phyloP scores from a whole-genome alignment of 2,113 vertebrate species.

The Micromys minutus region DNA sequence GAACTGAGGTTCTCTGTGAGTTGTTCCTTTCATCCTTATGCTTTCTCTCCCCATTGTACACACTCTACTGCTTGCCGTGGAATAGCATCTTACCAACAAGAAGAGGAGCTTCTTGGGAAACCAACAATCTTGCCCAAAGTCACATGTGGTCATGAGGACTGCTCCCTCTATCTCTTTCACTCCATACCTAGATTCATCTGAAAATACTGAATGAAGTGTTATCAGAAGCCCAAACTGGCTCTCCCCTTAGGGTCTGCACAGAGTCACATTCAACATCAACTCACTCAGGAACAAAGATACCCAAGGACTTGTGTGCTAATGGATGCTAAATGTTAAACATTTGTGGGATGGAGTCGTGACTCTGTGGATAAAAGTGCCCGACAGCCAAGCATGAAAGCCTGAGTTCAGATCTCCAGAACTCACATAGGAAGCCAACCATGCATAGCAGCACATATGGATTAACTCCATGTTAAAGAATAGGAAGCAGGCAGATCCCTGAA shows the following conservation, averaged over 20 bases:
- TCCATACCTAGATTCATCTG: not conserved
- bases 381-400: not conserved
- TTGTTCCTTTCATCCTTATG: not conserved
- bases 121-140: not conserved
- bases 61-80: not conserved
- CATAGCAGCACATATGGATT: not conserved
- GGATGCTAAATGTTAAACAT: not conserved
- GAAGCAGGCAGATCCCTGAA: not conserved
- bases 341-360: not conserved
- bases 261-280: not conserved
- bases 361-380: not conserved
- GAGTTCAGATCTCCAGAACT: not conserved
- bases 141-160: not conserved
- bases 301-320: not conserved
- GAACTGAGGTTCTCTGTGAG: not conserved
- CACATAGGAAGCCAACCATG: not conserved
- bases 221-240: not conserved
- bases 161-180: not conserved
- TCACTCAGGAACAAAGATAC: not conserved
- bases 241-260: not conserved
- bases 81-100: not conserved
- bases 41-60: not conserved
- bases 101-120: not conserved
- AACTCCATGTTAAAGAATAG: not conserved
- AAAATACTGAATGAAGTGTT: not conserved